Base-by-base conservation (phyloP, 2,888 invertebrate genomes). In the Aporophyla lueneburgensis region DNA sequence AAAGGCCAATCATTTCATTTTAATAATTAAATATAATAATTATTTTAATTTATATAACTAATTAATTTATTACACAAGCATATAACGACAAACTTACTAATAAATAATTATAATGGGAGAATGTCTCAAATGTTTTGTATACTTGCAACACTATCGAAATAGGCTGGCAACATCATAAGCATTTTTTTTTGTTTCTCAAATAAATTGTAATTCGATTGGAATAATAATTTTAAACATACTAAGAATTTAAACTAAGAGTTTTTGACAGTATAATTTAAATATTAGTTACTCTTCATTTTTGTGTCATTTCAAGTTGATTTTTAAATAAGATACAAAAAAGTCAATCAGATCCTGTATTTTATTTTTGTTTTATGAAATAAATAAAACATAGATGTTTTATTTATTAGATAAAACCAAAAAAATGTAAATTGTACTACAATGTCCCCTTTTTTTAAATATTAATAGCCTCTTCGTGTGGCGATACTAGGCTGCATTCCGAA, bases 1-100 rank as follows among this genome's bases (percentile, higher is more conserved):
- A 93, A 96, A 95, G 96, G 95, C 96, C 95, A 95, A 95, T 95
- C 87, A 86, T 87, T 93, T 91, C 78, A 79, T 77, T 76, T 76
- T 74, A 85, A 71, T 80, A 69, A 86, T 84, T 83, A 80, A 78
- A 83, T 87, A 82, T 80, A 77, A 83, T 84, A 79, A 86, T 80
- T 62, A 78, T 84, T 72, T 81, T 81, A 86, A 83, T 86, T 80
- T 81, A 84, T 75, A 85, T 66, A 78, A 88, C 81, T 88, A 81
- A 87, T 85, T 89, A 83, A 87, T 86, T 88, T 83, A 87, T 85
- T 89, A 91, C 81, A 86, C 83, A 83, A 88, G 85, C 86, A 85
- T 87, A 82, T 86, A 89, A 89, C 88, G 78, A 86, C 85, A 87
- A 84, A 86, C 88, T 88, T 89, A 91, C 80, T 74, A 83, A 85